Conservation (phyloP, 2,888 invertebrate species). For the Clanis bilineata region DNA sequence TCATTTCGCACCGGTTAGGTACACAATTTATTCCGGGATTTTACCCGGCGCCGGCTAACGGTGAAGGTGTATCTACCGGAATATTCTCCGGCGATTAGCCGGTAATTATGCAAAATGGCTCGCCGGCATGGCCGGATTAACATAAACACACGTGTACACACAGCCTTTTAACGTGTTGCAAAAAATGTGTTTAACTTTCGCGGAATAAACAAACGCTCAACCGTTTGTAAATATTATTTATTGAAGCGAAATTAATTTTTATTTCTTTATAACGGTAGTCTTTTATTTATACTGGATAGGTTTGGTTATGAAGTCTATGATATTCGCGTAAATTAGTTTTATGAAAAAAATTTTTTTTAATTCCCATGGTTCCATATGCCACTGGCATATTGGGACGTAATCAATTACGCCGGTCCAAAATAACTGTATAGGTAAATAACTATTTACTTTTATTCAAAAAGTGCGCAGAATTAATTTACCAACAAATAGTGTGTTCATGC, state of each 20-base stretch:
- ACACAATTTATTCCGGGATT: slow-evolving; percentile 17
- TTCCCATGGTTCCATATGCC: too few relatives aligned
- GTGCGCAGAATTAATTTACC: not conserved
- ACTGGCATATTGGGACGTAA: too few relatives aligned
- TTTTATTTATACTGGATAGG: not conserved
- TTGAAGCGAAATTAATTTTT: not conserved
- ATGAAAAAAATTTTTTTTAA: too few relatives aligned
- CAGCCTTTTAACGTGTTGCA: slow-evolving; percentile 26
- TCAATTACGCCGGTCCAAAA: too few relatives aligned
- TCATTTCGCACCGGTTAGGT: slow-evolving; percentile 15
- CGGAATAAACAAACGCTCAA: slow-evolving; percentile 5
- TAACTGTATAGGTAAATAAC: not conserved
- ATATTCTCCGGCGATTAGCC: slow-evolving; percentile 39
- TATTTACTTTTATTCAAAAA: not conserved
- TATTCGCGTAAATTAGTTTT: too few relatives aligned
- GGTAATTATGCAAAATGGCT: slow-evolving; percentile 44
- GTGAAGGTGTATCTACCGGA: slow-evolving; percentile 27
- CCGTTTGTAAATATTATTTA: not conserved
- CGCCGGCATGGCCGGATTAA: slow-evolving; percentile 31
- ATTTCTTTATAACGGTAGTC: not conserved
- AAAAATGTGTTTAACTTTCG: slow-evolving; percentile 8
- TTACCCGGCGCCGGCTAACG: slow-evolving; percentile 5
- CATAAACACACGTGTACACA: slow-evolving; percentile 35
- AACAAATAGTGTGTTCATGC: not conserved
- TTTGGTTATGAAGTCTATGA: not conserved